Base-by-base conservation (phyloP, 2,797 vertebrate genomes). In the Thaleichthys pacificus region DNA sequence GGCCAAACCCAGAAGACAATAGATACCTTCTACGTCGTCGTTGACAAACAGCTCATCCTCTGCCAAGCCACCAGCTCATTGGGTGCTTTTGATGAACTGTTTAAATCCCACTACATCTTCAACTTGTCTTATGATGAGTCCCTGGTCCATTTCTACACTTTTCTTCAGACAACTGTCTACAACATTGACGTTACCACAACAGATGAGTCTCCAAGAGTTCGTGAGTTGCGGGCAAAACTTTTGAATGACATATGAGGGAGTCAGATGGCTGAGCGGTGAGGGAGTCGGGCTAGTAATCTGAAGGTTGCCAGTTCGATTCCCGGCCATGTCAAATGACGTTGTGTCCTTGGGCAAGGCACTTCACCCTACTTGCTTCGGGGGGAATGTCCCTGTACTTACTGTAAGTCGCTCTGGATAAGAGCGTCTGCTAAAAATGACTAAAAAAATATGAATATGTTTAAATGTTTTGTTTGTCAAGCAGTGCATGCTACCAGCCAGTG, bases 61-160 rank as follows among this genome's bases (percentile, higher is more conserved):
- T 79, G 77, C 65, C 76, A 81, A 66, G 82, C 68, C 19, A 72
- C 47, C 26, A 75, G 77, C 65, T 80, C 68, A 0, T 35, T 35
- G 7, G 32, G 8, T 35, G 32, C 32, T 35, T 35, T 35, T 35
- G 7, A 35, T 35, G 5, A 35, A 35, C 24, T 85, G 68, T 78
- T 80, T 61, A 82, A 82, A 75, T 71, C 78, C 32, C 80, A 75
- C 76, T 79, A 68, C 5, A 24, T 85, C 24, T 83, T 80, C 60
- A 83, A 74, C 65, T 51, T 78, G 56, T 73, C 73, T 0, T 83
- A 73, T 8, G 76, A 77, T 54, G 71, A 76, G 61, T 68, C 22
- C 7, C 58, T 79, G 54, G 47, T 21, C 47, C 69, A 76, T 28
- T 21, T 81, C 57, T 77, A 54, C 70, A 30, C 28, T 1, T 35